Conservation (phyloP, 2,113 vertebrate species). For the Alethe diademata region DNA sequence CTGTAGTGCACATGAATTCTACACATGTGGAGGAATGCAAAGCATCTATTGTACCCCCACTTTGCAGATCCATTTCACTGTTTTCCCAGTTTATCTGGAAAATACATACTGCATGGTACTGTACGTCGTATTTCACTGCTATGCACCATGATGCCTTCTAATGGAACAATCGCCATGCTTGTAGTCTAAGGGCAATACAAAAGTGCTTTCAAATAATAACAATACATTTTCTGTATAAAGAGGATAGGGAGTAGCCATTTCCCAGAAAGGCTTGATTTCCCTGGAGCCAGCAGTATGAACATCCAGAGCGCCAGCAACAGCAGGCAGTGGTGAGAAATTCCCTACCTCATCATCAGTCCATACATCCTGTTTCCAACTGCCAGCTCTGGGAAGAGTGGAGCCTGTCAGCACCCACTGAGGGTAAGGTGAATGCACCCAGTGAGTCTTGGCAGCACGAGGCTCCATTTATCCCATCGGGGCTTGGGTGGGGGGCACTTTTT, state of each 20-base stretch:
- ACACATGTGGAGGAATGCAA: conserved; percentile 57
- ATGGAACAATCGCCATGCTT: conserved; percentile 61
- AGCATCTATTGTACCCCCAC: conserved; percentile 55
- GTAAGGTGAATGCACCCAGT: background rate
- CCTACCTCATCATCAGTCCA: conserved; percentile 24
- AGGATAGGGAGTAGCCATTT: conserved; percentile 69
- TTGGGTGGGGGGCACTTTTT: background rate
- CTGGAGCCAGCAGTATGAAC: conserved; percentile 46
- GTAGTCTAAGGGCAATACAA: conserved; percentile 68
- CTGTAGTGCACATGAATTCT: conserved; percentile 45
- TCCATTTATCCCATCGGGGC: background rate
- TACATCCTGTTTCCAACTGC: background rate
- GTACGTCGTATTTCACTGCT: conserved; percentile 69
- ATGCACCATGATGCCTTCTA: conserved; percentile 66
- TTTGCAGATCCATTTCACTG: conserved; percentile 33
- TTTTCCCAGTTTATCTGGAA: conserved; percentile 54
- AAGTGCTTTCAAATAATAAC: conserved; percentile 72
- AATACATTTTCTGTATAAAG: conserved; percentile 70
- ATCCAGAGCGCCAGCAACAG: conserved; percentile 34
- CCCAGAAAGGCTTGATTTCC: conserved; percentile 68
- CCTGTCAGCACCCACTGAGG: background rate
- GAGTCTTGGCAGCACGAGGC: background rate
- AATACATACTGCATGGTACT: conserved; percentile 63
- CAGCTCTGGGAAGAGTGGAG: background rate
- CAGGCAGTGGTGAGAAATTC: conserved; percentile 43